Evolutionary conservation across 2,113 vertebrate species (phyloP), one percentile per base, ranked within the genome.

Genomic region (Nycticorax nycticorax): DNA sequence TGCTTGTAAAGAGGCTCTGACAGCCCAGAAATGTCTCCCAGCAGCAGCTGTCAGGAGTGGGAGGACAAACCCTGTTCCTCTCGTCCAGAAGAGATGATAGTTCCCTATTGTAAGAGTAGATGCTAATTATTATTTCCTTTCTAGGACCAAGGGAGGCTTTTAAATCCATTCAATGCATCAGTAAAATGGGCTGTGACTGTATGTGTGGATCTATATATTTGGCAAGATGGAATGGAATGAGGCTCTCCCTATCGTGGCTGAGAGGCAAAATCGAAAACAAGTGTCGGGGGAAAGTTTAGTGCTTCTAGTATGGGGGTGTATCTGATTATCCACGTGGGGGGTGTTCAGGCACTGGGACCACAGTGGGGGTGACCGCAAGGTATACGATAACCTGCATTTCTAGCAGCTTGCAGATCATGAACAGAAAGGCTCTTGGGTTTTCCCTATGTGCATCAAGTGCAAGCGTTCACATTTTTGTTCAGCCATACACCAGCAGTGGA

Each of bases 41-140:
- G 89, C 87, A 89, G 94, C 84, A 92, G 84, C 91, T 96, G 92
- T 94, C 95, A 96, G 77, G 71, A 96, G 45, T 43, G 41, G 66
- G 84, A 91, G 62, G 63, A 96, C 33, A 71, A 95, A 57, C 27
- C 50, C 27, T 62, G 8, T 43, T 88, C 87, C 53, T 60, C 45
- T 88, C 48, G 71, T 85, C 63, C 59, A 85, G 74, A 91, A 95
- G 66, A 87, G 21, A 82, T 43, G 28, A 82, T 64, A 66, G 50
- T 88, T 95, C 53, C 74, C 86, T 89, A n/a, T 92, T 92, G 84
- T 14, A 2, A 75, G 18, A 85, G 48, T 76, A 92, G 84, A 27
- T 76, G 66, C 41, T 96, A 92, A 95, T 89, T 91, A 79, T 88
- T 87, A 76, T 94, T 95, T 96, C 84, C 57, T 82, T 85, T 91